Percentiles rank a stretch among this genome's conserved stretches.
These are phyloP conservation scores for Parus major DNA, from an alignment of 2,113 vertebrate genomes.

Conservation along the genomic window DNA sequence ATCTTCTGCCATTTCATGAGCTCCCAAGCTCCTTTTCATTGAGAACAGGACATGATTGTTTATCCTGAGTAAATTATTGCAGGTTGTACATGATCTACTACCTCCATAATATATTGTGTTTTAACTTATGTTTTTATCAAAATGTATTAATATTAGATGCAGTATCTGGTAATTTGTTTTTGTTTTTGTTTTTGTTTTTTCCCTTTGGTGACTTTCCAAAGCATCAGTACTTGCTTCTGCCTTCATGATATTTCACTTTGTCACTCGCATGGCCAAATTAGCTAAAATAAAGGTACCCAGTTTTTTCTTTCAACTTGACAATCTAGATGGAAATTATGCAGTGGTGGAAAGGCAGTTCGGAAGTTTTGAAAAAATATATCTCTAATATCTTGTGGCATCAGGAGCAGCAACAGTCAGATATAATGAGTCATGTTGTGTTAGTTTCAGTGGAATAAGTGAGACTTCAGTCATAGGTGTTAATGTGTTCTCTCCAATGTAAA, in stretches of 20 bases:
- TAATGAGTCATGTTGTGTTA: not conserved
- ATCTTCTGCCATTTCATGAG: constrained; percentile 14
- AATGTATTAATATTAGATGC: not conserved
- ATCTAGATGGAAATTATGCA: not conserved
- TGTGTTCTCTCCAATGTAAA: not conserved
- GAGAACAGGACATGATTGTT: not conserved
- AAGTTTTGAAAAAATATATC: not conserved
- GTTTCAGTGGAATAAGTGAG: not conserved
- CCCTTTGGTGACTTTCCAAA: not conserved
- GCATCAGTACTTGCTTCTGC: not conserved
- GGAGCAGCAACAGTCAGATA: not conserved
- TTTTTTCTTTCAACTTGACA: not conserved
- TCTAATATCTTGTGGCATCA: not conserved
- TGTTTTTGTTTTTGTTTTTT: not conserved
- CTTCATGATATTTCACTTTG: not conserved
- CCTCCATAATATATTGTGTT: not conserved
- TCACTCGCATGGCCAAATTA: not conserved
- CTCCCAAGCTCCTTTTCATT: not conserved
- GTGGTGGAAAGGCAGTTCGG: not conserved
- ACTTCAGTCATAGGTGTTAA: not conserved
- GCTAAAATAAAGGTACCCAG: not conserved
- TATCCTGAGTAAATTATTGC: constrained; percentile 27
- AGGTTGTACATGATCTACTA: not conserved
- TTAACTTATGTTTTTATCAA: not conserved
- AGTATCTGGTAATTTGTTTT: not conserved